These are phyloP conservation scores for Planiliza haematocheilus DNA, from an alignment of 2,113 vertebrate species.

Conservation along the genomic window DNA sequence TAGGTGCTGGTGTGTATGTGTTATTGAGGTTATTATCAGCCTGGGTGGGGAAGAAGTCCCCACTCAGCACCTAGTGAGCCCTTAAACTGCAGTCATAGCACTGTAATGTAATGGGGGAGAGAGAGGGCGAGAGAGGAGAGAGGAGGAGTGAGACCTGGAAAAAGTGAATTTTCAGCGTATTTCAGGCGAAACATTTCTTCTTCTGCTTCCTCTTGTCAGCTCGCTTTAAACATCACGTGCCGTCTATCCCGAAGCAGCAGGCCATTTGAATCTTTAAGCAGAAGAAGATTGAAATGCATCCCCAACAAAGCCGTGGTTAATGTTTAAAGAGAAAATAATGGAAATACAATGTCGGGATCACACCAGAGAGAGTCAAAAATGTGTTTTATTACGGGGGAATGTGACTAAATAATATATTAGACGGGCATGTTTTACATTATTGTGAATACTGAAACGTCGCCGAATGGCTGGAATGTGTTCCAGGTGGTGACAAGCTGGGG, in stretches of 20 bases:
- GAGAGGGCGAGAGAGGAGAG: no score
- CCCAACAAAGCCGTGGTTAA: conserved; percentile 89
- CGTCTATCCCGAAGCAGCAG: conserved; percentile 70
- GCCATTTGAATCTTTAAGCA: conserved; percentile 83
- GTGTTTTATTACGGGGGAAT: conserved; percentile 84
- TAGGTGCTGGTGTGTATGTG: neutral
- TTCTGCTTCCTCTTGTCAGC: conserved; percentile 72
- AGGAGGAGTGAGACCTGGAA: conserved; percentile 36
- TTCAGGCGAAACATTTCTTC: conserved; percentile 78
- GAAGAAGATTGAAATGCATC: conserved; percentile 78
- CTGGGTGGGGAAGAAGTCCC: conserved; percentile 66
- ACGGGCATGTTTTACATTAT: conserved; percentile 86
- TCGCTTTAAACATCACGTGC: conserved; percentile 72
- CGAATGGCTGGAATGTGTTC: conserved; percentile 80
- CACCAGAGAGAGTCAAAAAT: conserved; percentile 78
- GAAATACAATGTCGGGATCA: conserved; percentile 89
- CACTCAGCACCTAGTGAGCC: conserved; percentile 74
- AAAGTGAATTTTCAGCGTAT: conserved; percentile 83
- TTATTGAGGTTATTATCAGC: conserved; percentile 69
- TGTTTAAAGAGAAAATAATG: conserved; percentile 97
- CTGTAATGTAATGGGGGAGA: conserved; percentile 65
- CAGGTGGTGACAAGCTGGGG: conserved; percentile 75
- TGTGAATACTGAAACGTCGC: conserved; percentile 90
- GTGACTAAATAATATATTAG: conserved; percentile 94
- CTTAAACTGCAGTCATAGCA: conserved; percentile 79